A percentile compares a stretch with the other conserved stretches of the same genome.
Conservation (phyloP, 2,888 invertebrate genomes). For the Drosophila paramelanica region DNA sequence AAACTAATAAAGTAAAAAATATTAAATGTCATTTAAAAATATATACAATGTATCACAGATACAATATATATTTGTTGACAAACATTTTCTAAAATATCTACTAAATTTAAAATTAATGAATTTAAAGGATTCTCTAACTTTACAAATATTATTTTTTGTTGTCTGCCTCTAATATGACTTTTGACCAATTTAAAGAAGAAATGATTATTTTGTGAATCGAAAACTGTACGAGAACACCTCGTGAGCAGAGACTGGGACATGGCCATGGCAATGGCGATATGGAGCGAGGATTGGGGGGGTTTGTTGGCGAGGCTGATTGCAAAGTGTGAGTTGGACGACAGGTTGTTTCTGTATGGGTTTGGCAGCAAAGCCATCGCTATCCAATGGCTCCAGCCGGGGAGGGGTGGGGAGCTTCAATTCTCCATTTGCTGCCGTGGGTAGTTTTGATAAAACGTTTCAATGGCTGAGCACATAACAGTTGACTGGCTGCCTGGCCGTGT, state of each 20-base stretch:
- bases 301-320: constrained; percentile 9
- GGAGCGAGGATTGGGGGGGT: neutral
- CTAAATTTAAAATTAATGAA: no score
- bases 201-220: no score
- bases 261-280: constrained; percentile 25
- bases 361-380: constrained; percentile 62
- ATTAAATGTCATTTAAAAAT: no score
- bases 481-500: constrained; percentile 72
- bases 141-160: no score
- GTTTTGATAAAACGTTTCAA: constrained; percentile 80
- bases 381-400: constrained; percentile 56
- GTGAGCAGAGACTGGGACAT: constrained; percentile 24
- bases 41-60: no score
- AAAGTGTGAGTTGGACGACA: constrained; percentile 61
- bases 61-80: no score
- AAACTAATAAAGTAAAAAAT: no score
- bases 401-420: constrained; percentile 36
- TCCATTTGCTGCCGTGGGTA: constrained; percentile 66
- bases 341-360: constrained; percentile 62
- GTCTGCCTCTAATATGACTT: no score
- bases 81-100: no score
- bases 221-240: constrained; percentile 16
- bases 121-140: no score
- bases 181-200: no score
- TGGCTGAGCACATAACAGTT: constrained; percentile 79